Base-by-base conservation (phyloP, 2,113 vertebrate species). In the Solea solea region DNA sequence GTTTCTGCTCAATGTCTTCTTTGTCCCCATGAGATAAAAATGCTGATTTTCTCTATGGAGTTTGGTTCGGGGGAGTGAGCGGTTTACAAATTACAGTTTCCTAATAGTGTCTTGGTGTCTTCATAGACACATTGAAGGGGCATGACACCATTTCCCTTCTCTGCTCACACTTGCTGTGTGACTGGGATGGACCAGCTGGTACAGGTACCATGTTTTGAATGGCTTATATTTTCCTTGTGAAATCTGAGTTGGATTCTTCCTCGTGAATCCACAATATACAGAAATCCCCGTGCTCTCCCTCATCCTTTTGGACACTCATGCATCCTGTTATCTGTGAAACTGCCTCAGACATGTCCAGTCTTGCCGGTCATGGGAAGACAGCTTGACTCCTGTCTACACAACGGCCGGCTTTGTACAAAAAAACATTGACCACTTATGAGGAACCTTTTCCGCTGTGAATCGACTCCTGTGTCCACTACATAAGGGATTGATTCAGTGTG, bases 401-500 rank as follows among this genome's bases (percentile, higher is more conserved):
- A 87, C 75, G 67, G 78, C 42, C 1, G 62, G 68, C 88, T 86
- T 91, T 90, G 90, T 90, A 80, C 56, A 55, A 59, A 78, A 60
- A 74, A 64, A 79, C 80, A 85, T 68, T 63, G 85, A 87, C 78
- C 80, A 0, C 62, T 78, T 73, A 76, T 54, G 76, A 87, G 69
- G 73, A 88, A 86, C 84, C 78, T 81, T 84, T 34, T 34, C 34
- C 34, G 49, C 64, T 64, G 84, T 89, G 84, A 91, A 91, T 88
- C 82, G 67, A 78, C 74, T 88, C 89, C 89, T 89, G 86, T 88
- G 86, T 88, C 84, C 87, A 79, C 74, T 75, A 60, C 80, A 90
- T 87, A 91, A 89, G 84, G 74, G 82, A 71, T 50, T 77, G 73
- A 91, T 88, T 91, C 89, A 90, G 64, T 46, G 75, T 58, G 71